Evolutionary conservation across 2,797 vertebrate species (phyloP).

Genomic region (Champsocephalus gunnari): DNA sequence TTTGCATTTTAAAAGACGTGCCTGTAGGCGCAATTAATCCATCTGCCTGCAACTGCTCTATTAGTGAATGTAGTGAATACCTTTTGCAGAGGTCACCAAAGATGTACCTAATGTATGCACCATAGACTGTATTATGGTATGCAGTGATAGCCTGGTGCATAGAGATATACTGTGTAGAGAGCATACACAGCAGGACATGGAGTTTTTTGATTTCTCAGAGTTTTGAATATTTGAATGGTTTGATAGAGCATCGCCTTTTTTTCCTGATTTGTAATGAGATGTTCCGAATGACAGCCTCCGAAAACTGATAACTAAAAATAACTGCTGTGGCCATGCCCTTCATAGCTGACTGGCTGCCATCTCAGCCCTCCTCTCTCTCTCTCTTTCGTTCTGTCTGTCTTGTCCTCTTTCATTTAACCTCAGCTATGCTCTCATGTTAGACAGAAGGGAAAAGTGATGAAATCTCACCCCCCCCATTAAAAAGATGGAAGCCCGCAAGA

Average conservation of each 20-base stretch:
- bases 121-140: no score
- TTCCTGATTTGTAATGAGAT: constrained; percentile 72
- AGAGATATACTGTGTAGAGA: not conserved
- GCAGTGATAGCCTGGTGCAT: constrained; percentile 1
- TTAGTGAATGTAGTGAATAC: constrained; percentile 43
- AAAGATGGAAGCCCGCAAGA: constrained; percentile 22
- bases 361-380: constrained; percentile 34
- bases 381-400: constrained; percentile 50
- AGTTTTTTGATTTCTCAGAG: constrained; percentile 9
- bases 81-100: constrained; percentile 60
- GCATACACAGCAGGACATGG: not conserved
- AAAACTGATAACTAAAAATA: constrained; percentile 81
- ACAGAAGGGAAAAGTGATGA: constrained; percentile 30
- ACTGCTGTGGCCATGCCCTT: constrained; percentile 74
- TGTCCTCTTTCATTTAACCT: constrained; percentile 57
- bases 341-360: constrained; percentile 75
- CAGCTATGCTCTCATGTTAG: constrained; percentile 36
- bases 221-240: constrained; percentile 52
- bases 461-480: constrained; percentile 15
- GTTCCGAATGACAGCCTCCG: constrained; percentile 75
- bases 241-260: constrained; percentile 41
- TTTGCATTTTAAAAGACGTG: constrained; percentile 61
- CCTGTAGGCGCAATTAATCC: constrained; percentile 63
- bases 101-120: constrained; percentile 40
- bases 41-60: constrained; percentile 42